Evolutionary conservation across 2,888 invertebrate genomes (phyloP).

Genomic region (Synergus umbraculus): DNA sequence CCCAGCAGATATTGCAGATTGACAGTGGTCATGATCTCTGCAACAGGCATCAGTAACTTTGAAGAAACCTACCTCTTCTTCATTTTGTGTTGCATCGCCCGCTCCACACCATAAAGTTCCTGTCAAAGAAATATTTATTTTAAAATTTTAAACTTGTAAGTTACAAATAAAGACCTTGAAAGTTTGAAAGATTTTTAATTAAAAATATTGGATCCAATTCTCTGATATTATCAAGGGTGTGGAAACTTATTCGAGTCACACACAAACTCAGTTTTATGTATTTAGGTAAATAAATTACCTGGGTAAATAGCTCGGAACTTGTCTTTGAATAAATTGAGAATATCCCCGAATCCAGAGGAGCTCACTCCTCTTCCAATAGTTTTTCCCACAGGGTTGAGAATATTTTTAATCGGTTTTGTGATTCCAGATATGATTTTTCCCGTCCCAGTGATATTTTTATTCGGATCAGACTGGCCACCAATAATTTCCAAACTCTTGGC

Average conservation of each 20-base stretch:
- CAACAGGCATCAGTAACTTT: conserved; percentile 85
- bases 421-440: conserved; percentile 19
- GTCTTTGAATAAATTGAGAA: conserved; percentile 79
- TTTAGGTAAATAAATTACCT: conserved; percentile 72
- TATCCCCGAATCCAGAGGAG: conserved; percentile 73
- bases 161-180: too few relatives aligned
- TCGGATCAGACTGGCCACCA: neutral
- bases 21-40: conserved; percentile 84
- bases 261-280: too few relatives aligned
- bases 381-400: neutral
- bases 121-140: conserved; percentile 58
- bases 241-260: too few relatives aligned
- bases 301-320: conserved; percentile 81
- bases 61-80: conserved; percentile 83
- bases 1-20: conserved; percentile 80
- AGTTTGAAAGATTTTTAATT: too few relatives aligned
- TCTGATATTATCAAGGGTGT: too few relatives aligned
- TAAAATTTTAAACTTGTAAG: too few relatives aligned
- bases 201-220: too few relatives aligned
- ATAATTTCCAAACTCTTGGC: neutral
- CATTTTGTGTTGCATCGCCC: conserved; percentile 81
- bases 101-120: conserved; percentile 89
- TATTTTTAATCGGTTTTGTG: conserved; percentile 39
- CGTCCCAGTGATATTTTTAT: neutral
- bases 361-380: conserved; percentile 40